Evolutionary conservation across 2,113 vertebrate species (phyloP), one percentile per base, ranked within the genome.

Genomic region (Sakesphorus luctuosus): DNA sequence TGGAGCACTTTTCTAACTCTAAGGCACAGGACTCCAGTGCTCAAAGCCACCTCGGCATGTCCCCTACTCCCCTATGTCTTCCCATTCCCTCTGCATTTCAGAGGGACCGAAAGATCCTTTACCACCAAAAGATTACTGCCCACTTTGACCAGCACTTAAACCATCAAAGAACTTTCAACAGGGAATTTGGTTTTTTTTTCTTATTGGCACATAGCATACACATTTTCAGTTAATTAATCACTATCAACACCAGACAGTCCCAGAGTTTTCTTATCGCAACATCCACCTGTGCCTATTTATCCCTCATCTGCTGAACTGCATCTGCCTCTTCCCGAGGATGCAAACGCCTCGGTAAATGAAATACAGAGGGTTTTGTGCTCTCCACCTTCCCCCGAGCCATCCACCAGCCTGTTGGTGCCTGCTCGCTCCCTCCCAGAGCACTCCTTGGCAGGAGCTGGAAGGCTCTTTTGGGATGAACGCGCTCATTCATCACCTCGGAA

Each of bases 251-350:
- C 84, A 84, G 38, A 21, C n/a, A 13, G 56, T 73, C 81, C 11
- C 79, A 12, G 88, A 91, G 68, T 92, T 97, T 90, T 78, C 90
- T 91, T 89, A 89, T 69, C 25, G 0, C 82, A 72, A 71, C 73
- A 95, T 93, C 90, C 83, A 91, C 84, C 81, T 91, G 91, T 55
- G 76, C 65, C 75, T 78, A 72, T 83, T 94, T 94, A 89, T 69
- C 85, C 63, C 73, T 76, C 59, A 81, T 81, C 91, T 56, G 61
- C 74, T 61, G 79, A 93, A 24, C 82, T 11, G 63, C 78, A 88
- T 59, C 92, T 63, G n/a, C 5, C 40, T 82, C 61, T 53, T 93
- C 55, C 38, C 16, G 6, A 68, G 47, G 33, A 87, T 19, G 69
- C 6, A 0, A 93, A 81, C 3, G 8, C 66, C 58, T 73, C 31